These are phyloP conservation scores for Leucoma salicis DNA, from an alignment of 2,888 invertebrate species.

Conservation along the genomic window DNA sequence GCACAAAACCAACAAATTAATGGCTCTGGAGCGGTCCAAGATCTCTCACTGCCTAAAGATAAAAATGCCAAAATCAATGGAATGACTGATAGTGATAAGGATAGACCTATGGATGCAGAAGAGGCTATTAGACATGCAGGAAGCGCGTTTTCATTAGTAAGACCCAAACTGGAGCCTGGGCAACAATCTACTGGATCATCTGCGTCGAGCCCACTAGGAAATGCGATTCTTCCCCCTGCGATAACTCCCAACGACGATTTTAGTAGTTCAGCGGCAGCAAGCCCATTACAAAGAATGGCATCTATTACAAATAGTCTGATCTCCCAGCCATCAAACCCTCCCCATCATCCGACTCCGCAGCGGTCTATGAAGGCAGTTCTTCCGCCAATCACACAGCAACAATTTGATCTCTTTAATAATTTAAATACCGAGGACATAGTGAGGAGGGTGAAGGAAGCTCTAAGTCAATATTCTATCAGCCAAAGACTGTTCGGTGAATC, in stretches of 20 bases:
- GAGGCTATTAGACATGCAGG: conserved; percentile 89
- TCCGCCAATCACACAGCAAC: conserved; percentile 99
- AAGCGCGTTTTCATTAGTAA: conserved; percentile 93
- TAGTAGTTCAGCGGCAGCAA: conserved; percentile 90
- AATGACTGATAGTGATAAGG: conserved; percentile 86
- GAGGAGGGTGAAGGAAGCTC: conserved; percentile 95
- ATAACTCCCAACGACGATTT: conserved; percentile 92
- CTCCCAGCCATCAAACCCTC: conserved; percentile 93
- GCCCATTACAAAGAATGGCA: conserved; percentile 98
- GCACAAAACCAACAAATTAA: conserved; percentile 81
- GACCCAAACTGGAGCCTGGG: conserved; percentile 92
- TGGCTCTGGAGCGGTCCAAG: conserved; percentile 87
- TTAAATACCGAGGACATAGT: conserved; percentile 99
- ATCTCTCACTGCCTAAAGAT: conserved; percentile 92
- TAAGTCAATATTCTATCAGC: conserved; percentile 97
- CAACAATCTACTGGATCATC: conserved; percentile 88
- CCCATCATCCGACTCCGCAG: conserved; percentile 91
- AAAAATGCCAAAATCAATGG: conserved; percentile 85
- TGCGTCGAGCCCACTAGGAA: conserved; percentile 92
- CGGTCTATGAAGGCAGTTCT: conserved; percentile 97
- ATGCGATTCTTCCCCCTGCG: conserved; percentile 92
- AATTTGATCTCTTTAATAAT: conserved; percentile 98
- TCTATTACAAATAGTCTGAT: conserved; percentile 98
- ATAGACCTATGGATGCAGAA: conserved; percentile 82
- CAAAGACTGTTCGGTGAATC: conserved; percentile 99